Evolutionary conservation across 1,140 invertebrate species (phyloP).

Genomic region (Hirudo medicinalis): DNA sequence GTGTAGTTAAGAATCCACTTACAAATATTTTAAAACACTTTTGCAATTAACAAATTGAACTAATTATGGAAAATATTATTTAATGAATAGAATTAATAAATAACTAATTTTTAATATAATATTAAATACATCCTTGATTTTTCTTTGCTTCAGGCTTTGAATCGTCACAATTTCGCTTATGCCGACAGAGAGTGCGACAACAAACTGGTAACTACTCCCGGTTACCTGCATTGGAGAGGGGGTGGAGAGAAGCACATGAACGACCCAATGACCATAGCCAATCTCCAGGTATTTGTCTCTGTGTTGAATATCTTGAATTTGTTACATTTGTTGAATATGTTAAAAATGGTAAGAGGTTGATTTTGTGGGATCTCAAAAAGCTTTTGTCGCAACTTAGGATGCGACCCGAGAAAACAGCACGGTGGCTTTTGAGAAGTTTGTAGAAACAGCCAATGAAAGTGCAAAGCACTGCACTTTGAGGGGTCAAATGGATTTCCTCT

Average conservation of each 20-base stretch:
- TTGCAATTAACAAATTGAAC: background rate
- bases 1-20: constrained; percentile 30
- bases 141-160: constrained; percentile 27
- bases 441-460: constrained; percentile 73
- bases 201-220: constrained; percentile 73
- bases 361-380: constrained; percentile 5
- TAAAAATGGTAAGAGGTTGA: background rate
- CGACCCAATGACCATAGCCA: constrained; percentile 78
- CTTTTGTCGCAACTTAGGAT: constrained; percentile 50
- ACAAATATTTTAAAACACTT: background rate
- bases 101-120: background rate
- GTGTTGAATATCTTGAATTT: background rate
- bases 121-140: background rate
- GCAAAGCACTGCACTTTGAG: constrained; percentile 73
- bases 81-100: background rate
- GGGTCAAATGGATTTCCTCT: constrained; percentile 76
- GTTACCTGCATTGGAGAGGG: constrained; percentile 84
- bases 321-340: background rate
- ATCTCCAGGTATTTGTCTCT: constrained; percentile 33
- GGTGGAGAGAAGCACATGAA: constrained; percentile 97
- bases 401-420: constrained; percentile 67
- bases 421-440: constrained; percentile 72
- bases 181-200: constrained; percentile 47
- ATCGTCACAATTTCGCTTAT: constrained; percentile 36
- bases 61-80: constrained; percentile 1